A percentile compares a stretch with the other conserved stretches of the same genome.
These are phyloP conservation scores for Esperia sulphurella DNA, from an alignment of 2,888 invertebrate genomes.

Conservation along the genomic window DNA sequence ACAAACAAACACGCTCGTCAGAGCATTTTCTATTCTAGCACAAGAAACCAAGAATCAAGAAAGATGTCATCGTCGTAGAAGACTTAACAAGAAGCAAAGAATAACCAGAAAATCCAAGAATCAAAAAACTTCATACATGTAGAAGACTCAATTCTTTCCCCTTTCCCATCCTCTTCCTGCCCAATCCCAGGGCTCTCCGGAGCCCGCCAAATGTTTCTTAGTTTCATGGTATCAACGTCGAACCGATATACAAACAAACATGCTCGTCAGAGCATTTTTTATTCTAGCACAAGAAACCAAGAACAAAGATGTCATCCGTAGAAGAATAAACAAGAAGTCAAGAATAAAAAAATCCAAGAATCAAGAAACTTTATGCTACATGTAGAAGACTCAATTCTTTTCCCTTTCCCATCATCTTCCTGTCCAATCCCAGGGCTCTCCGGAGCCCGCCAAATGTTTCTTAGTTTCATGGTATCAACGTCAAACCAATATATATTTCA, in stretches of 20 bases:
- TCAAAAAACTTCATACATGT: too few species aligned
- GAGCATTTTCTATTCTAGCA: not conserved
- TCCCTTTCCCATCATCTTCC: conserved; percentile 30
- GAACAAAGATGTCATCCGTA: not conserved
- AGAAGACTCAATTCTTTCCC: conserved; percentile 15
- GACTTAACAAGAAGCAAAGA: conserved; percentile 11
- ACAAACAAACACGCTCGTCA: not conserved
- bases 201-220: conserved; percentile 29
- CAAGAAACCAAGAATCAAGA: not conserved
- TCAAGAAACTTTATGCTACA: too few species aligned
- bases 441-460: conserved; percentile 59
- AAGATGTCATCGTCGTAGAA: conserved; percentile 2
- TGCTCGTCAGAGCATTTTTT: not conserved
- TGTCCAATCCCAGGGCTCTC: conserved; percentile 53
- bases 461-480: conserved; percentile 24
- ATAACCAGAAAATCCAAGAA: not conserved
- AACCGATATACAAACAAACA: not conserved
- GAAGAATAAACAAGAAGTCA: not conserved
- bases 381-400: too few species aligned
- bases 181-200: conserved; percentile 37
- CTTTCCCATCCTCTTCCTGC: conserved; percentile 37
- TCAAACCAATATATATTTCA: not conserved
- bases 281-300: not conserved
- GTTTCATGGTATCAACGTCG: conserved; percentile 17
- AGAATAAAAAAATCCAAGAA: not conserved